Conservation (phyloP, 1,140 invertebrate genomes). For the Lepeophtheirus salmonis region DNA sequence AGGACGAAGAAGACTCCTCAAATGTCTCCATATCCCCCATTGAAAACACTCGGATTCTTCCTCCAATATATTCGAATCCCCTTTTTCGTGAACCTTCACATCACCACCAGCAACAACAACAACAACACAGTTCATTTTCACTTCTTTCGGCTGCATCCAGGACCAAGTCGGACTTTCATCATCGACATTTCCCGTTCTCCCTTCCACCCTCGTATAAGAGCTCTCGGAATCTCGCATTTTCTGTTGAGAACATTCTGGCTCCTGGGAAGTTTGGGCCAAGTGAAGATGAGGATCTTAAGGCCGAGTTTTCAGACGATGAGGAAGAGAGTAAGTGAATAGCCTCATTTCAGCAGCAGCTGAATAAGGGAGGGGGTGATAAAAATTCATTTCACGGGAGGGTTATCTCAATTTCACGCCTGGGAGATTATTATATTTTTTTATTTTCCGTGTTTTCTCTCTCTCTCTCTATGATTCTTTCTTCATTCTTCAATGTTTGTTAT, state of each 20-base stretch:
- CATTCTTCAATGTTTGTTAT: too few relatives aligned
- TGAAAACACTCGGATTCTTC: neutral
- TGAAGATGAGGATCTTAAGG: neutral
- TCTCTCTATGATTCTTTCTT: too few relatives aligned
- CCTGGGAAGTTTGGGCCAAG: neutral
- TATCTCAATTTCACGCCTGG: too few relatives aligned
- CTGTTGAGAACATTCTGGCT: conserved; percentile 8
- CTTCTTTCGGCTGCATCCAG: neutral
- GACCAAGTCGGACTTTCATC: neutral
- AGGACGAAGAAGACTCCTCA: neutral
- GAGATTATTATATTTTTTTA: too few relatives aligned
- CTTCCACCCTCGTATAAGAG: neutral
- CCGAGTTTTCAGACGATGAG: neutral
- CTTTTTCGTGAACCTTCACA: too few relatives aligned
- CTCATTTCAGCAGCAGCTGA: too few relatives aligned
- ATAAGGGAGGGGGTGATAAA: too few relatives aligned
- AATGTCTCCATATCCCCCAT: neutral
- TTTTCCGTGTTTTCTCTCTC: too few relatives aligned
- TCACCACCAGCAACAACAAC: neutral
- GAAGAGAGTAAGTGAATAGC: neutral
- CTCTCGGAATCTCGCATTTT: neutral
- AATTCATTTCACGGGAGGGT: too few relatives aligned
- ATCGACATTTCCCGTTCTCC: neutral
- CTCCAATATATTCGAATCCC: too few relatives aligned
- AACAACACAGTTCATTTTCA: too few relatives aligned